Evolutionary conservation across 2,113 vertebrate species (phyloP).

Genomic region (Podarcis muralis): DNA sequence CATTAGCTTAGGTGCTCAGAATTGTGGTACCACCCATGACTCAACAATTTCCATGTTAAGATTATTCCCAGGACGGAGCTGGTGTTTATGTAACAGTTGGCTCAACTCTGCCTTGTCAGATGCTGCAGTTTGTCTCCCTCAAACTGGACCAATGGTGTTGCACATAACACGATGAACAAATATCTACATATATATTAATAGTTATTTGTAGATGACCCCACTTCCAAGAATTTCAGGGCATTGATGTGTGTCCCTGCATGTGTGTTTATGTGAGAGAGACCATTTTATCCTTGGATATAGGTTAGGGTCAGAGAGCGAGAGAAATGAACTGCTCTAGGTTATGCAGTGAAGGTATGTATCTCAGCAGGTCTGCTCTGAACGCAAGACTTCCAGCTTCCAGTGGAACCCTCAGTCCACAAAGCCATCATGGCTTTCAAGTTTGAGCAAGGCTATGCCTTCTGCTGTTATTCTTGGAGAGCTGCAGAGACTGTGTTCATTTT

Average conservation of each 20-base stretch:
- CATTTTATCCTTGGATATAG: background rate
- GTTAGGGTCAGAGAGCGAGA: no score
- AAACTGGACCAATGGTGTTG: background rate
- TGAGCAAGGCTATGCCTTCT: background rate
- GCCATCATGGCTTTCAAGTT: no score
- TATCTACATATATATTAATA: background rate
- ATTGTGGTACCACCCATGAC: background rate
- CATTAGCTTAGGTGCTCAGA: background rate
- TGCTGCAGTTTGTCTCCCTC: conserved; percentile 3
- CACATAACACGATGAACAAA: conserved; percentile 19
- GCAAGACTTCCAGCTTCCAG: background rate
- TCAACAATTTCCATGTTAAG: background rate
- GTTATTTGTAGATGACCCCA: background rate
- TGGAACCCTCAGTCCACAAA: no score
- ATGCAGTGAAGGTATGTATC: background rate
- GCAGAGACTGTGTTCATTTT: background rate
- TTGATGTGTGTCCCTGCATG: no score
- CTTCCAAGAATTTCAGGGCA: background rate
- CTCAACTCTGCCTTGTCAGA: background rate
- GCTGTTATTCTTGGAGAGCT: conserved; percentile 52
- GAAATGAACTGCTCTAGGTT: no score
- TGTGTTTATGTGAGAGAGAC: background rate
- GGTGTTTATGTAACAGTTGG: background rate
- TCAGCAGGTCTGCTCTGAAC: background rate
- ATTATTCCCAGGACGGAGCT: background rate